Evolutionary conservation across 2,888 invertebrate genomes (phyloP).

Genomic region (Chalcis sispes): DNA sequence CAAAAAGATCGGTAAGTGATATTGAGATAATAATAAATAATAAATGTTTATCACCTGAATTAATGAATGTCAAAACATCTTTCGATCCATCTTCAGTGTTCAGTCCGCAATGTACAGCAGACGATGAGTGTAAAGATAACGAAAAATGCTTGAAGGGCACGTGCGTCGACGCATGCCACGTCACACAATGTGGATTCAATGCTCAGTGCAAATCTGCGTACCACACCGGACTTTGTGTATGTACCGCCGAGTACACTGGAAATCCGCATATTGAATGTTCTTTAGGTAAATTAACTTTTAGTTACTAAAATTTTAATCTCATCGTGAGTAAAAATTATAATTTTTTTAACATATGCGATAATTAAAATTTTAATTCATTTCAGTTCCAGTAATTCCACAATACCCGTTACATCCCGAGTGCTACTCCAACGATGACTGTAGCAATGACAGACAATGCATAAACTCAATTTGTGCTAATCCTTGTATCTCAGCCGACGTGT

Average conservation of each 20-base stretch:
- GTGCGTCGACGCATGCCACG: slow-evolving; percentile 87
- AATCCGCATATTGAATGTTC: slow-evolving; percentile 88
- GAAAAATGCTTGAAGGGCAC: slow-evolving; percentile 86
- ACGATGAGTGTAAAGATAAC: slow-evolving; percentile 85
- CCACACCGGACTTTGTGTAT: slow-evolving; percentile 87
- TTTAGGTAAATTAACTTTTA: slow-evolving; percentile 76
- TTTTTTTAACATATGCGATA: not conserved
- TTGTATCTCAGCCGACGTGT: slow-evolving; percentile 82
- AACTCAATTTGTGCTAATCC: slow-evolving; percentile 89
- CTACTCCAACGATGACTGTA: slow-evolving; percentile 86
- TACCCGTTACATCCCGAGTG: slow-evolving; percentile 81
- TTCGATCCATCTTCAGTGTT: slow-evolving; percentile 49
- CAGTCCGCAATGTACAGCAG: slow-evolving; percentile 79
- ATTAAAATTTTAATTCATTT: slow-evolving; percentile 11
- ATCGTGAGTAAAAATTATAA: not conserved
- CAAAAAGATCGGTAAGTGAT: slow-evolving; percentile 76
- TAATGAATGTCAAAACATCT: not conserved
- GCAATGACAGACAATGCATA: slow-evolving; percentile 84
- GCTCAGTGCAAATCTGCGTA: slow-evolving; percentile 87
- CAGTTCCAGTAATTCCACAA: slow-evolving; percentile 68
- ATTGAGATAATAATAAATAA: not conserved
- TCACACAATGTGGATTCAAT: slow-evolving; percentile 88
- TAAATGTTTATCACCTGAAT: not conserved
- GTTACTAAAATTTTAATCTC: not conserved
- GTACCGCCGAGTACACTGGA: slow-evolving; percentile 86